phyloP scores from a whole-genome alignment of 2,797 vertebrate genomes.

The Aeoliscus strigatus region DNA sequence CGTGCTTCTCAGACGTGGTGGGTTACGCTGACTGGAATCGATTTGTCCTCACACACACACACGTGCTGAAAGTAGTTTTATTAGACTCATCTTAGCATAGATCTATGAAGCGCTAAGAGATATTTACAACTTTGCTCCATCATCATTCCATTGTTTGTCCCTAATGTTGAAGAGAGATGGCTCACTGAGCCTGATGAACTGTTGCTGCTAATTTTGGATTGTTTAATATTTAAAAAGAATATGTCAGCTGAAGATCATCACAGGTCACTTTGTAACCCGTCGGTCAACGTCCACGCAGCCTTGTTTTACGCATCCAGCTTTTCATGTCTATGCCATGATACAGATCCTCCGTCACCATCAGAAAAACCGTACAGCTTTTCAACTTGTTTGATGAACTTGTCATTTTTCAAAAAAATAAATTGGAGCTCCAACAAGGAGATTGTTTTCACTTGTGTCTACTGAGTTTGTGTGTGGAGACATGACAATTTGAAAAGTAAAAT shows the following conservation, averaged over 20 bases:
- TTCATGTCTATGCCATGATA: conserved; percentile 43
- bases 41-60: conserved; percentile 36
- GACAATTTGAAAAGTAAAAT: too few relatives aligned
- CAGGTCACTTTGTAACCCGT: conserved; percentile 30
- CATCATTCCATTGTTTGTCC: conserved; percentile 30
- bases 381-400: conserved; percentile 60
- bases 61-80: conserved; percentile 22
- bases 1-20: conserved; percentile 32
- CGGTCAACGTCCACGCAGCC: conserved; percentile 13
- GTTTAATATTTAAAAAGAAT: conserved; percentile 25
- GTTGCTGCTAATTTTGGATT: conserved; percentile 65
- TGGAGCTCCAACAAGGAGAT: conserved; percentile 3
- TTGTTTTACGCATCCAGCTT: conserved; percentile 24
- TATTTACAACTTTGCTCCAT: conserved; percentile 16
- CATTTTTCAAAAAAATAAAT: conserved; percentile 56
- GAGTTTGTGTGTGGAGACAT: too few relatives aligned
- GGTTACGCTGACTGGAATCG: conserved; percentile 42
- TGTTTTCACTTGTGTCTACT: conserved; percentile 36
- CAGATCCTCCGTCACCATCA: conserved; percentile 48
- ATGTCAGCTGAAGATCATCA: conserved; percentile 32
- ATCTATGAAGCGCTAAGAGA: conserved; percentile 34
- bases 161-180: conserved; percentile 30
- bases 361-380: conserved; percentile 49
- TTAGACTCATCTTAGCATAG: conserved; percentile 30
- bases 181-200: conserved; percentile 31